Conservation (phyloP, 2,888 invertebrate genomes). For the Liopterus haemorrhoidalis region DNA sequence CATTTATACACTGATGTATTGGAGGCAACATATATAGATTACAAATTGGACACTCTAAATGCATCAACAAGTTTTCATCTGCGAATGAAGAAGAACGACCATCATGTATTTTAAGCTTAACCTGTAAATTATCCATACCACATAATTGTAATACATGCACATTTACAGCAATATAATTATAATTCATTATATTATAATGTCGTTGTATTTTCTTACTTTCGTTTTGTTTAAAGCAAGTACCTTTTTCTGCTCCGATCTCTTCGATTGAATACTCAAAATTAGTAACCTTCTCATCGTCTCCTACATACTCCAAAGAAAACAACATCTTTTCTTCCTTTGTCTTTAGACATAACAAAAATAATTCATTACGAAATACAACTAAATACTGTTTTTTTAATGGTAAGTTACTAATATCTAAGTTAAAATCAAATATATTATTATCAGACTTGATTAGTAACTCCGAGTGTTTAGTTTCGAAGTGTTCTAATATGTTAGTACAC, state of each 20-base stretch:
- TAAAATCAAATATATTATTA: slow-evolving; percentile 35
- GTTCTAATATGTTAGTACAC: slow-evolving; percentile 34
- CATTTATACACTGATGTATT: slow-evolving; percentile 39
- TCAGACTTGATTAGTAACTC: slow-evolving; percentile 36
- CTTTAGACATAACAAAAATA: slow-evolving; percentile 35
- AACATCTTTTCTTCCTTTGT: slow-evolving; percentile 33
- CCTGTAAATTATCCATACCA: too few relatives aligned
- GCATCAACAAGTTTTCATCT: slow-evolving; percentile 37
- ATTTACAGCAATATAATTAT: too few relatives aligned
- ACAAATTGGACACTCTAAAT: slow-evolving; percentile 41
- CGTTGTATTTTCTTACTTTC: slow-evolving; percentile 34
- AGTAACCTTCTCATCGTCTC: slow-evolving; percentile 30
- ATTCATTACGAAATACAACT: slow-evolving; percentile 34
- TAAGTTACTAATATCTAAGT: slow-evolving; percentile 31
- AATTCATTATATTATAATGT: too few relatives aligned
- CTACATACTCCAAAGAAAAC: slow-evolving; percentile 37
- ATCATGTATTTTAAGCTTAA: slow-evolving; percentile 13
- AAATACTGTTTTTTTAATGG: slow-evolving; percentile 31
- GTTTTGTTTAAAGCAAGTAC: slow-evolving; percentile 32
- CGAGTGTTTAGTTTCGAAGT: slow-evolving; percentile 36
- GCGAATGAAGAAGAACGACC: slow-evolving; percentile 25
- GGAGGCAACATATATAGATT: slow-evolving; percentile 40
- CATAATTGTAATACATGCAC: too few relatives aligned
- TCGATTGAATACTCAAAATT: slow-evolving; percentile 37
- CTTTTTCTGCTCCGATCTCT: slow-evolving; percentile 34